Evolutionary conservation across 2,888 invertebrate species (phyloP), one percentile per base, ranked within the genome.

Genomic region (Caenorhabditis uteleia): DNA sequence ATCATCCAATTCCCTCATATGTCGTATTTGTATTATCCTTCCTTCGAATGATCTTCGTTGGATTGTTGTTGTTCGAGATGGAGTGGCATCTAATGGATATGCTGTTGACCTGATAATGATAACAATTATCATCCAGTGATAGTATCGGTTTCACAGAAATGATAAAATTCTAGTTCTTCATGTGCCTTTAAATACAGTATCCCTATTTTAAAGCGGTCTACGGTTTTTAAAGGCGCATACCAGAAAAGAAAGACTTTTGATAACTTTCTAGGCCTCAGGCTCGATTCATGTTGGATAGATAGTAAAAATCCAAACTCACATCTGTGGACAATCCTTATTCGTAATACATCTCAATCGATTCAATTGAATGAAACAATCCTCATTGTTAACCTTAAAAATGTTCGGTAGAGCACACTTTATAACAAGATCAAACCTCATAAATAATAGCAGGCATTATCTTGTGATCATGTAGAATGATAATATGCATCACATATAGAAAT

Each of bases 351-450:
- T 23, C 65, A 65, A 49, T 27, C 73, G 49, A 40, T 73, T 60
- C 46, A 73, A 27, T 45, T 68, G 73, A 20, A 73, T 59, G 48
- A 73, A 73, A 29, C 58, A 58, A 36, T 73, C 68, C 27, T 73
- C 73, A 7, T 67, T 57, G 42, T 67, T 59, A 6, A 73, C 70
- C 69, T 69, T 36, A 44, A 62, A 49, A 14, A 18, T 26, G 7
- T 20, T 25, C 2, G 16, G 40, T 34, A 21, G 26, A 29, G 27
- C 18, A 16, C 16, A 18, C n/a, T 33, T 33, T 8, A 5, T 29
- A 12, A n/a, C 12, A 23, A 5, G 3, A 4, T 16, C 21, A 26
- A 3, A 61, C 69, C 53, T 73, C 73, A 40, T 73, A 73, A 18
- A 73, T 59, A 31, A 73, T 67, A 1, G 68, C 43, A 5, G 73